Conservation (phyloP, 2,888 invertebrate species). For the Theretra japonica region DNA sequence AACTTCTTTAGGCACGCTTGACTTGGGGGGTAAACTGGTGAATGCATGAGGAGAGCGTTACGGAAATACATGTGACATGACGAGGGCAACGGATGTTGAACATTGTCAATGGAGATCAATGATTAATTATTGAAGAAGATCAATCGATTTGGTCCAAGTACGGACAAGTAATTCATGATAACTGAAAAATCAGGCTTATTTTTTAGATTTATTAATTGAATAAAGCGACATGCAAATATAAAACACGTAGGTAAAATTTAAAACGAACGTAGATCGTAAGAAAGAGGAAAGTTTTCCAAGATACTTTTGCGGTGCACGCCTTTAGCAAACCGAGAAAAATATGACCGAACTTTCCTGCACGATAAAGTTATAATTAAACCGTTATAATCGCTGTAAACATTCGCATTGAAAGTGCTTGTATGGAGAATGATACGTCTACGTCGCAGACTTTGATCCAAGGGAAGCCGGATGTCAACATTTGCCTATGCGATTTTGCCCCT, state of each 20-base stretch:
- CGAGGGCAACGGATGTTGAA: too few species aligned
- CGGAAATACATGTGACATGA: too few species aligned
- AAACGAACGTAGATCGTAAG: neutral
- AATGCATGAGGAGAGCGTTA: too few species aligned
- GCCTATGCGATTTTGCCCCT: constrained; percentile 66
- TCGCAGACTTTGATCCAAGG: constrained; percentile 49
- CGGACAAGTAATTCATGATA: too few species aligned
- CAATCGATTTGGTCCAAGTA: too few species aligned
- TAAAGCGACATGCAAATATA: neutral
- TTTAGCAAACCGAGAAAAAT: neutral
- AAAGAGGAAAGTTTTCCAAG: constrained; percentile 1
- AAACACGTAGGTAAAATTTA: neutral
- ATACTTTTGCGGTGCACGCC: constrained; percentile 1
- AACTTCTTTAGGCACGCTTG: too few species aligned
- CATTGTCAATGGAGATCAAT: too few species aligned
- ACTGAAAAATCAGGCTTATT: too few species aligned
- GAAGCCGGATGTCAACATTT: constrained; percentile 77
- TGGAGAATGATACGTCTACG: constrained; percentile 25
- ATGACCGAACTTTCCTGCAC: neutral
- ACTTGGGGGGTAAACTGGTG: too few species aligned
- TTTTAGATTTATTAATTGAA: too few species aligned
- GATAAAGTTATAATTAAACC: constrained; percentile 2
- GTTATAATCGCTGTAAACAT: constrained; percentile 19
- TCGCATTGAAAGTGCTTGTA: constrained; percentile 15
- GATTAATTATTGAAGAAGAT: too few species aligned